Conservation (phyloP, 2,113 vertebrate genomes). For the Phyllostomus discolor region DNA sequence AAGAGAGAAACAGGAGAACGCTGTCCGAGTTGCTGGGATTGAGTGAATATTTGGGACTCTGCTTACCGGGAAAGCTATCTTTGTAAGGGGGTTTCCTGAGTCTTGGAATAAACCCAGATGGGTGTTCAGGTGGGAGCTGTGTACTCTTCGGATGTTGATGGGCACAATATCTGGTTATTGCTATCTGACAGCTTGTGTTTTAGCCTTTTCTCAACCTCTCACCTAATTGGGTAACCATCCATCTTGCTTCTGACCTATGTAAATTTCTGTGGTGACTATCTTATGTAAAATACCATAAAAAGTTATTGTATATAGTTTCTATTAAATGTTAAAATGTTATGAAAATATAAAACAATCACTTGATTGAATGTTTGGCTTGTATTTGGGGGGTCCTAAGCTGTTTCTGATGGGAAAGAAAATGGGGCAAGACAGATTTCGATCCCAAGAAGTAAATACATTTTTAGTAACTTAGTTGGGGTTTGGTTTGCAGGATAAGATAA, state of each 20-base stretch:
- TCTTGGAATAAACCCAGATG: not conserved
- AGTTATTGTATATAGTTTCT: constrained; percentile 71
- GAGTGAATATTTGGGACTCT: not conserved
- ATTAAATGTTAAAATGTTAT: constrained; percentile 60
- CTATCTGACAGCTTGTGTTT: not conserved
- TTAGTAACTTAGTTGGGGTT: not conserved
- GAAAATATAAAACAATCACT: constrained; percentile 35
- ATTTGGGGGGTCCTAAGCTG: not conserved
- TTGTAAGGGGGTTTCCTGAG: not conserved
- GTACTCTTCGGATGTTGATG: not conserved
- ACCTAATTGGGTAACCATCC: not conserved
- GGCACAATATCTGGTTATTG: not conserved
- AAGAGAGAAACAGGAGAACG: not conserved
- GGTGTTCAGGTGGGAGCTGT: not conserved
- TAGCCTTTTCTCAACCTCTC: not conserved
- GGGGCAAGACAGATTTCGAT: not conserved
- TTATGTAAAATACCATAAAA: constrained; percentile 61
- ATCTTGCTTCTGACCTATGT: constrained; percentile 46
- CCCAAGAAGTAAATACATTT: not conserved
- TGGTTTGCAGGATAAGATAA: not conserved
- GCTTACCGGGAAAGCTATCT: not conserved
- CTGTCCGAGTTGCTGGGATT: not conserved
- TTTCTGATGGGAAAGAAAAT: constrained; percentile 1
- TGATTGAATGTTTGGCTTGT: constrained; percentile 33
- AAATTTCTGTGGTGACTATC: constrained; percentile 39